Base-by-base conservation (phyloP, 2,797 vertebrate genomes). In the Crax fasciolata region DNA sequence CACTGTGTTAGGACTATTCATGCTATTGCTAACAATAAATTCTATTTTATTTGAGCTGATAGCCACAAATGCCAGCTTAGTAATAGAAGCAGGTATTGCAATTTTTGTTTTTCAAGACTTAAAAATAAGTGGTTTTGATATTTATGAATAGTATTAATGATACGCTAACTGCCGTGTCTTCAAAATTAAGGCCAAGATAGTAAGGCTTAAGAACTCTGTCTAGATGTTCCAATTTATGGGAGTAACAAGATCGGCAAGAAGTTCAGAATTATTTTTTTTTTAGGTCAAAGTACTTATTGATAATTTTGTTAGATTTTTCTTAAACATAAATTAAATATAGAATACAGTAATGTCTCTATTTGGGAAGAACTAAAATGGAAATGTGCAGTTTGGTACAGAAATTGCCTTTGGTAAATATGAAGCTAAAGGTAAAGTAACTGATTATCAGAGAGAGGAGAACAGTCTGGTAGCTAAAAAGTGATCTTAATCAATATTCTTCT, bases 281-380 rank as follows among this genome's bases (percentile, higher is more conserved):
- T 35, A 58, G 3, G 5, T 73, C 25, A 61, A 84, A 78, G 9
- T 2, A 84, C 62, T 61, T 3, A 14, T 58, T 62, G 13, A 6
- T 87, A 13, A 3, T 20, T 87, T 89, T 74, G 11, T 10, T 71
- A 48, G 28, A 5, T 62, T 28, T 73, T 88, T 54, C 19, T 8
- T 57, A 49, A 68, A 55, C 5, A 6, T 30, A 11, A 52, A 54
- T 44, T 18, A 75, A 32, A 1, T 44, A 41, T 3, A 65, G 38
- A 74, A 80, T 18, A 85, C 83, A 77, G 49, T 15, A 62, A 6
- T 54, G 3, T 74, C 93, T 85, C 25, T 74, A 3, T 83, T 74
- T 65, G 25, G 32, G 39, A 91, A 73, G 43, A 65, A 80, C 12
- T 70, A 59, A 91, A 95, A 61, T 73, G 16, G 59, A 85, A 90